Evolutionary conservation across 2,113 vertebrate species (phyloP), one percentile per base, ranked within the genome.

Genomic region (Neofelis nebulosa): DNA sequence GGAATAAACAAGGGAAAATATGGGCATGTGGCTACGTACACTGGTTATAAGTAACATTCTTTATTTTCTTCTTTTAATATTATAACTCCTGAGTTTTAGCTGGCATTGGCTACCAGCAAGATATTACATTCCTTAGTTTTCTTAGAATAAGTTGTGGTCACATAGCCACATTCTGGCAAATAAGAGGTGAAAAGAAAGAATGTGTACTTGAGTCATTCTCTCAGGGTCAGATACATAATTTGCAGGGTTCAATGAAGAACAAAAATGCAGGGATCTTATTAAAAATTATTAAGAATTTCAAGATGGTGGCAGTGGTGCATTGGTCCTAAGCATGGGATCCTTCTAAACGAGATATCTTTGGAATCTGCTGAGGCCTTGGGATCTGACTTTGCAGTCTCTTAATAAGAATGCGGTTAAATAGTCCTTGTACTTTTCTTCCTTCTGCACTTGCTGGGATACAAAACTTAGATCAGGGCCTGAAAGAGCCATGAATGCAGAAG

Each of bases 311-410:
- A 63, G 3, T 3, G n/a, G 45, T 29, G 0, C 19, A 89, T 65
- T 45, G 45, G 45, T 48, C 21, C 19, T 4, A 55, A 50, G 10
- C 11, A 23, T 10, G 23, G 7, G 5, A 4, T 5, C 4, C 33
- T 82, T 68, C 23, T 16, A 33, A 55, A 0, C 33, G 3, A 13
- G 3, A 2, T 5, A 13, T 80, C 8, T 12, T 63, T 48, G 13
- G 18, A 3, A 3, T 15, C 1, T 13, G 1, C 29, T 1, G 12
- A 0, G 3, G 29, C 41, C 45, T 31, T 78, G 74, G 74, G 29
- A 48, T 78, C 27, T 31, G 74, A 78, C 4, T 16, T 33, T 73
- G 9, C 5, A 2, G 27, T 7, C 15, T 84, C 23, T 87, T 65
- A 19, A 14, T 4, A 52, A 5, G 9, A 48, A 23, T 29, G 16